Evolutionary conservation across 2,797 vertebrate genomes (phyloP).

Genomic region (Cossypha dichroa): DNA sequence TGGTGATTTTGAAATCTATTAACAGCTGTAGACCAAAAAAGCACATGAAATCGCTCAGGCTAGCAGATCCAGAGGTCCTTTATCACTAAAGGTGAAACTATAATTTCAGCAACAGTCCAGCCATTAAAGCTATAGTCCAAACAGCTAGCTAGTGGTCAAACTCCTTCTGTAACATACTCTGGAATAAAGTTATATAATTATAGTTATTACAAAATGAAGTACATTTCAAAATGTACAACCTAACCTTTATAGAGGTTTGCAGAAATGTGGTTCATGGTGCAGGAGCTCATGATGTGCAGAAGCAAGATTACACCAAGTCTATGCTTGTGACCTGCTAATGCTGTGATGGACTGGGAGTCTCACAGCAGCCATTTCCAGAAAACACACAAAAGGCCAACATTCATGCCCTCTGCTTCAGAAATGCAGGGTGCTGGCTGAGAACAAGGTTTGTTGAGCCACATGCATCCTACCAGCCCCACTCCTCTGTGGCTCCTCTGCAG

Average conservation of each 20-base stretch:
- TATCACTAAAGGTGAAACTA: neutral
- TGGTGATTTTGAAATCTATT: neutral
- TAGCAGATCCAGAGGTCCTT: neutral
- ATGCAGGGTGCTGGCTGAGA: neutral
- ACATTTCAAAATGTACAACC: neutral
- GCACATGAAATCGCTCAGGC: neutral
- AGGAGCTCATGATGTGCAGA: neutral
- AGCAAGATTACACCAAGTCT: neutral
- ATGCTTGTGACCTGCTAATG: accelerated
- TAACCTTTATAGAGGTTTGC: neutral
- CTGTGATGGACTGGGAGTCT: neutral
- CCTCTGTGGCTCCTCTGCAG: neutral
- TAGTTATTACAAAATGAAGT: neutral
- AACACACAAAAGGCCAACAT: neutral
- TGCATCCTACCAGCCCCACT: neutral
- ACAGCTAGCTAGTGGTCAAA: neutral
- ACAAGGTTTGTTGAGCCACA: neutral
- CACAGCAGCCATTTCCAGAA: neutral
- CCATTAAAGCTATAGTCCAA: neutral
- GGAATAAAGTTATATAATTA: neutral
- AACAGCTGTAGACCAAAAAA: neutral
- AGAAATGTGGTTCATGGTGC: neutral
- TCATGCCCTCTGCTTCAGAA: neutral
- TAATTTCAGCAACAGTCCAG: neutral
- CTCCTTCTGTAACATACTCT: neutral